These are phyloP conservation scores for Penaeus monodon DNA, from an alignment of 2,888 invertebrate species.

Conservation along the genomic window DNA sequence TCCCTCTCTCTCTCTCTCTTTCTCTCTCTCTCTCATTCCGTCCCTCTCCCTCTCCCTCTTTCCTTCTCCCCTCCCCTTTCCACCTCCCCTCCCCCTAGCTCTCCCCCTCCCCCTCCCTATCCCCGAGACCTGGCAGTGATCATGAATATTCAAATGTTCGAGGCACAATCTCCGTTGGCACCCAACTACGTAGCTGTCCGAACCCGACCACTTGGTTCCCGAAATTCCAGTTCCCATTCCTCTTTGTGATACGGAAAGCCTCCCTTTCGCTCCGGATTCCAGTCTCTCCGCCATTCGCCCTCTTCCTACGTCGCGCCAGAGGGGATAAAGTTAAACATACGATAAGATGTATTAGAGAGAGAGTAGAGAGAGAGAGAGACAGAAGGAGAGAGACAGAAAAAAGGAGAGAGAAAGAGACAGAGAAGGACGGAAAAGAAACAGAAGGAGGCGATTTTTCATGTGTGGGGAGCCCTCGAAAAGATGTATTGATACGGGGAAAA, in stretches of 20 bases:
- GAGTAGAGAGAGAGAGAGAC: constrained; percentile 17
- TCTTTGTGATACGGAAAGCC: constrained; percentile 32
- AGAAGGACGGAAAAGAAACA: not conserved
- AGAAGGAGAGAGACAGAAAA: not conserved
- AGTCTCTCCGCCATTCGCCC: constrained; percentile 24
- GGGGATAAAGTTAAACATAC: not conserved
- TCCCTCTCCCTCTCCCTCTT: not conserved
- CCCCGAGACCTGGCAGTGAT: constrained; percentile 54
- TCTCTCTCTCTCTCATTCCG: not conserved
- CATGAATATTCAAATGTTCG: constrained; percentile 62
- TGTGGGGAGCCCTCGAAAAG: no score
- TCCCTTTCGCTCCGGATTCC: not conserved
- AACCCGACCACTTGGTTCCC: constrained; percentile 27
- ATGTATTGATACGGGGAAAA: not conserved
- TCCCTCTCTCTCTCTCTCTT: constrained; percentile 24
- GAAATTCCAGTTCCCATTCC: constrained; percentile 35
- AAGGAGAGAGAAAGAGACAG: not conserved
- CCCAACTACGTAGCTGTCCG: constrained; percentile 61
- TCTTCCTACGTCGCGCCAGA: constrained; percentile 15
- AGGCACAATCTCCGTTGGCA: constrained; percentile 63
- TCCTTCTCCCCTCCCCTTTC: not conserved
- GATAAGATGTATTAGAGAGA: constrained; percentile 8
- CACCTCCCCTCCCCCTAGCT: not conserved
- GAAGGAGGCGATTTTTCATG: no score
- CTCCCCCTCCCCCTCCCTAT: constrained; percentile 12